A percentile compares a stretch with the other conserved stretches of the same genome.
phyloP scores from a whole-genome alignment of 2,888 invertebrate genomes.

The Hemithea aestivaria region DNA sequence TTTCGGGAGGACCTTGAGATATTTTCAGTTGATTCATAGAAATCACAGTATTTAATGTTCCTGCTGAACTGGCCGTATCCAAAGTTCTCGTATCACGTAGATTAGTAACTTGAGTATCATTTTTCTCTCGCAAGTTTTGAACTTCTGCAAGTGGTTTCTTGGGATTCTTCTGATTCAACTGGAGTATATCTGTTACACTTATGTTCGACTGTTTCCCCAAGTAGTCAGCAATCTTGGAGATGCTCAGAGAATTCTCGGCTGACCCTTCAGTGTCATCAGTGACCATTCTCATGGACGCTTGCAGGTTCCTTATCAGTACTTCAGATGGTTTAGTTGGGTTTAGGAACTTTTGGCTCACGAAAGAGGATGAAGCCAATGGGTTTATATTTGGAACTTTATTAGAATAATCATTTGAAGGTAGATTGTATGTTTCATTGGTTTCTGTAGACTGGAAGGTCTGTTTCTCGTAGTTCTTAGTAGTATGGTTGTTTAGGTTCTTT shows the following conservation, averaged over 20 bases:
- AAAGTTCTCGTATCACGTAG: constrained; percentile 50
- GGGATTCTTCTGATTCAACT: constrained; percentile 46
- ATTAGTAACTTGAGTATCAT: constrained; percentile 37
- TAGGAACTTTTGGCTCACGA: constrained; percentile 26
- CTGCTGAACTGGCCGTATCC: constrained; percentile 54
- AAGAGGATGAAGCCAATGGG: constrained; percentile 24
- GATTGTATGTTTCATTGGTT: constrained; percentile 13
- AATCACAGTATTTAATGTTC: constrained; percentile 56
- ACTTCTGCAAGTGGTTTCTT: constrained; percentile 55
- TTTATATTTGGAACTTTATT: constrained; percentile 7
- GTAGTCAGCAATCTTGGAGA: constrained; percentile 66
- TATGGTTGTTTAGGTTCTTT: constrained; percentile 30
- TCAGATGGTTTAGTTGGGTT: constrained; percentile 41
- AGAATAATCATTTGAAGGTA: constrained; percentile 3
- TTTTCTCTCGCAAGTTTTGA: constrained; percentile 47
- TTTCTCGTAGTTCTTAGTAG: constrained; percentile 25
- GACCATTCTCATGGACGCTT: constrained; percentile 40
- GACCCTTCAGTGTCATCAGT: constrained; percentile 44
- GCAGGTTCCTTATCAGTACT: constrained; percentile 47
- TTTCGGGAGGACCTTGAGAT: constrained; percentile 39
- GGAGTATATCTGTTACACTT: constrained; percentile 57
- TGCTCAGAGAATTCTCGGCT: constrained; percentile 57
- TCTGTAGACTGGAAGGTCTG: constrained; percentile 15
- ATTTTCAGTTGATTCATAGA: constrained; percentile 41
- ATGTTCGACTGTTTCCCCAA: constrained; percentile 65